These are phyloP conservation scores for Tenebrosternarchus preto DNA, from an alignment of 2,113 vertebrate genomes.

Conservation along the genomic window DNA sequence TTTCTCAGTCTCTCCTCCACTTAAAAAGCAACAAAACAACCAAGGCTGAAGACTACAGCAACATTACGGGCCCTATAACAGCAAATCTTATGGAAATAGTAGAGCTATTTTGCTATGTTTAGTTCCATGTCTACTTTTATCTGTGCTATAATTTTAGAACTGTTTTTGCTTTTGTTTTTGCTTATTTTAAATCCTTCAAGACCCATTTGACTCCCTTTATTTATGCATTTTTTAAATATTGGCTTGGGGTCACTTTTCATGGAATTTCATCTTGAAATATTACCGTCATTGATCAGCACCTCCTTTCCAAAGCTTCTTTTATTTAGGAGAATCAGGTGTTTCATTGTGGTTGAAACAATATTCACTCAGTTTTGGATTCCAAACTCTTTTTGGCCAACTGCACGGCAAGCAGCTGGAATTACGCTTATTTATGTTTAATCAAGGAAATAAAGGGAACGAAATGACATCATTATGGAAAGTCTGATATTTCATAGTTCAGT, in stretches of 20 bases:
- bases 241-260: background rate
- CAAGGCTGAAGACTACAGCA: background rate
- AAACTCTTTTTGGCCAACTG: slow-evolving; percentile 7
- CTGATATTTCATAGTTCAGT: slow-evolving; percentile 18
- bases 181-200: background rate
- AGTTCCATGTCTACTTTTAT: background rate
- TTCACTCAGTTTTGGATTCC: background rate
- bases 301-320: slow-evolving; percentile 7
- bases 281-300: background rate
- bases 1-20: background rate
- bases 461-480: slow-evolving; percentile 41
- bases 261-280: background rate
- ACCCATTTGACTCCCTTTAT: background rate
- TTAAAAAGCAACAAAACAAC: background rate
- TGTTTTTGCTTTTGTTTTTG: background rate
- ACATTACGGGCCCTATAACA: background rate
- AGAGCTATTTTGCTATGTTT: background rate
- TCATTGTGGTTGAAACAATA: background rate
- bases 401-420: slow-evolving; percentile 28
- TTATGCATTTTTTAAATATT: background rate
- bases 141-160: background rate
- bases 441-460: slow-evolving; percentile 29
- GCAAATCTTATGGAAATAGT: background rate
- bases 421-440: slow-evolving; percentile 55
- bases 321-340: slow-evolving; percentile 15